These are phyloP conservation scores for Leucophenga montana DNA, from an alignment of 2,888 invertebrate genomes.

Conservation along the genomic window DNA sequence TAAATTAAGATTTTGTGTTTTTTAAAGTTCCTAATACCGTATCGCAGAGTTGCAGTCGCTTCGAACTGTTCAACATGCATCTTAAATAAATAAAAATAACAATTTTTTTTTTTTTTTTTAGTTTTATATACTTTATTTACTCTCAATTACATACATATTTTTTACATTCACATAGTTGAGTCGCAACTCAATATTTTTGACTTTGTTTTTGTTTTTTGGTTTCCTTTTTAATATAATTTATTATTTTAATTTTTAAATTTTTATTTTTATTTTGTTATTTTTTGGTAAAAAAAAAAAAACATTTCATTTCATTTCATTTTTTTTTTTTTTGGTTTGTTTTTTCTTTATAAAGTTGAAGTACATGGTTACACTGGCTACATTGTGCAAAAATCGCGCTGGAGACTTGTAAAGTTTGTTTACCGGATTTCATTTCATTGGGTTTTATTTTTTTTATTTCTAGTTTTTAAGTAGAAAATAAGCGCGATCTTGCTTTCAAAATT, in stretches of 20 bases:
- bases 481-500: constrained; percentile 31
- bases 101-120: constrained; percentile 20
- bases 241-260: constrained; percentile 1
- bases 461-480: constrained; percentile 19
- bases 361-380: neutral
- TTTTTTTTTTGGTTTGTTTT: constrained; percentile 29
- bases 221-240: too few species aligned
- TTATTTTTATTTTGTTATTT: constrained; percentile 14
- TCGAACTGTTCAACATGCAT: too few species aligned
- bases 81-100: constrained; percentile 26
- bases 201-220: constrained; percentile 23
- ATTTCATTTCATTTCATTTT: constrained; percentile 31
- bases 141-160: constrained; percentile 20
- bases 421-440: too few species aligned
- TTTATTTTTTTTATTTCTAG: constrained; percentile 18
- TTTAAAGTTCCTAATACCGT: too few species aligned
- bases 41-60: too few species aligned
- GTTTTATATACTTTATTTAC: constrained; percentile 24
- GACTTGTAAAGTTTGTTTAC: constrained; percentile 61
- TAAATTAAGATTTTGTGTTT: too few species aligned
- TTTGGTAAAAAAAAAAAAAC: constrained; percentile 4
- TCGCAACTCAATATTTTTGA: constrained; percentile 33
- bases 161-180: constrained; percentile 23
- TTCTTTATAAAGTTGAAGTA: constrained; percentile 12
- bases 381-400: constrained; percentile 36